Percentiles rank a stretch among this genome's conserved stretches.
Evolutionary conservation across 2,888 invertebrate species (phyloP).

Genomic region (Epistrophe eligans): DNA sequence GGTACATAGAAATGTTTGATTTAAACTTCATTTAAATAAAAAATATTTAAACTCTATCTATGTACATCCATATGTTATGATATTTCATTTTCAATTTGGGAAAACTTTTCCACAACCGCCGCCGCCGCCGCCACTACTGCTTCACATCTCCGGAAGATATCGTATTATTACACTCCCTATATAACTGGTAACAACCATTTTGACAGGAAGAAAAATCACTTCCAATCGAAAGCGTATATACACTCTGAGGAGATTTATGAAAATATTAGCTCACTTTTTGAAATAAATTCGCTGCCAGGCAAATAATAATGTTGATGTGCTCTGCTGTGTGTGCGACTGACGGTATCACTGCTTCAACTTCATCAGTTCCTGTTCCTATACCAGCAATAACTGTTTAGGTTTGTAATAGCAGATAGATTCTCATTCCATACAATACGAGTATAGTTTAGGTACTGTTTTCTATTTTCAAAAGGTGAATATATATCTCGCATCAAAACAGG

Average conservation of each 20-base stretch:
- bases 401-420: background rate
- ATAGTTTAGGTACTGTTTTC: conserved; percentile 1
- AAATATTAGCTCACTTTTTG: conserved; percentile 72
- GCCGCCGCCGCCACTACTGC: too few relatives aligned
- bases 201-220: conserved; percentile 73
- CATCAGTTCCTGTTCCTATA: conserved; percentile 5
- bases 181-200: conserved; percentile 43
- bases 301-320: conserved; percentile 52
- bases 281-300: conserved; percentile 69
- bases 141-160: conserved; percentile 12
- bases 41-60: conserved; percentile 1
- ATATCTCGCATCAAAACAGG: conserved; percentile 21
- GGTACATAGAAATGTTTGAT: background rate
- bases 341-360: conserved; percentile 2
- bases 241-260: conserved; percentile 69
- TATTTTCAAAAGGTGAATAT: conserved; percentile 24
- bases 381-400: background rate
- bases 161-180: conserved; percentile 28
- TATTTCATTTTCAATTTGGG: background rate
- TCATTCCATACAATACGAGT: background rate
- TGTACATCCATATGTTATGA: background rate
- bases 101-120: background rate
- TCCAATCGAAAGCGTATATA: conserved; percentile 64
- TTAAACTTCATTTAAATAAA: conserved; percentile 7
- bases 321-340: background rate